phyloP scores from a whole-genome alignment of 2,113 vertebrate species.

The Phaethornis superciliosus region DNA sequence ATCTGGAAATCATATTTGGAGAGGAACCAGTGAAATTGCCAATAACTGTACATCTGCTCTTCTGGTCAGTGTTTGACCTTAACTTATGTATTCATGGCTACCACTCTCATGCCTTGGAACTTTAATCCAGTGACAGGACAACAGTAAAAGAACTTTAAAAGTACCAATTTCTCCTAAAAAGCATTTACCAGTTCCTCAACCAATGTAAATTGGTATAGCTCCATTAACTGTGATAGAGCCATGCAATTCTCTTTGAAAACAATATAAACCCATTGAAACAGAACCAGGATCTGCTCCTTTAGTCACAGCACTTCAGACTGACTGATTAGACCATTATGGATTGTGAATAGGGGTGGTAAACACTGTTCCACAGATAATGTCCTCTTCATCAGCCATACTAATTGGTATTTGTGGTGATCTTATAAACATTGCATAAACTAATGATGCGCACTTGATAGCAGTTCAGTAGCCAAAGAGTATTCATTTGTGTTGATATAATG shows the following conservation, averaged over 20 bases:
- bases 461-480: slow-evolving; percentile 39
- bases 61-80: slow-evolving; percentile 12
- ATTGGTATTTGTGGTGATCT: slow-evolving; percentile 55
- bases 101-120: neutral
- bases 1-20: slow-evolving; percentile 66
- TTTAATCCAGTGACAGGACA: neutral
- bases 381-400: slow-evolving; percentile 47
- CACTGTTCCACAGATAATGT: slow-evolving; percentile 23
- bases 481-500: slow-evolving; percentile 1
- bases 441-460: neutral
- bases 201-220: neutral
- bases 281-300: slow-evolving; percentile 37
- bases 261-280: slow-evolving; percentile 35
- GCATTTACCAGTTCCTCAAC: neutral
- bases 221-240: neutral
- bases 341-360: slow-evolving; percentile 34
- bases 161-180: neutral
- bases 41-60: slow-evolving; percentile 53
- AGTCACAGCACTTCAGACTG: slow-evolving; percentile 32
- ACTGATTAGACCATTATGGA: slow-evolving; percentile 49
- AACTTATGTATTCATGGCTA: neutral
- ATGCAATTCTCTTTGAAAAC: neutral
- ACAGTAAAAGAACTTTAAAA: neutral
- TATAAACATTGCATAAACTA: slow-evolving; percentile 29
- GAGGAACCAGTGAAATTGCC: slow-evolving; percentile 45